Conservation (phyloP, 1,140 invertebrate genomes). For the Achroia grisella region DNA sequence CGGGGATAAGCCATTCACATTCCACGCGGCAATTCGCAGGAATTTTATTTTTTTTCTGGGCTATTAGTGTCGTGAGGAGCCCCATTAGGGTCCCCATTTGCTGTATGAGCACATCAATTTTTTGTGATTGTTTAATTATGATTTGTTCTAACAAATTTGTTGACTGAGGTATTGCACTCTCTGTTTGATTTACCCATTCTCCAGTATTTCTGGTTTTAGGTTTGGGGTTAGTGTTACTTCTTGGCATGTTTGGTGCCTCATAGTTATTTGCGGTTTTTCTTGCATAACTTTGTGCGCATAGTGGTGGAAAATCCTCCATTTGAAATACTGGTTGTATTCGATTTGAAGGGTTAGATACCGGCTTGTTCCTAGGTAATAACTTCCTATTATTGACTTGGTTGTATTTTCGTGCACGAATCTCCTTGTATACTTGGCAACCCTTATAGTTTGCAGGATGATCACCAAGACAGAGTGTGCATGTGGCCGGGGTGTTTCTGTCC, state of each 20-base stretch:
- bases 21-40: neutral
- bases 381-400: too few species aligned
- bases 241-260: neutral
- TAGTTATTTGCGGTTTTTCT: too few species aligned
- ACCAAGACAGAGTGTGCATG: conserved; percentile 8
- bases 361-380: too few species aligned
- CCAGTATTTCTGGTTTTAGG: neutral
- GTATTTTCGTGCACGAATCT: conserved; percentile 7
- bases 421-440: conserved; percentile 10
- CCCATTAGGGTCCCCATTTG: conserved; percentile 3
- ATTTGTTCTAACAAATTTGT: too few species aligned
- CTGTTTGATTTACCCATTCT: neutral
- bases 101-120: conserved; percentile 8
- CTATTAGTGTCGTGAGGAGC: neutral
- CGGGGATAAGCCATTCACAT: conserved; percentile 9
- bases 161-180: conserved; percentile 5
- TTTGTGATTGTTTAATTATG: too few species aligned
- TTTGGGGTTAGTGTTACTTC: neutral
- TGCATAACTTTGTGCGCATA: too few species aligned
- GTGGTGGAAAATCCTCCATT: too few species aligned
- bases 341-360: too few species aligned
- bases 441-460: conserved; percentile 14
- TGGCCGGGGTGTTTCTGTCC: conserved; percentile 6
- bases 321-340: too few species aligned
- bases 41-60: neutral